phyloP scores from a whole-genome alignment of 2,888 invertebrate species.

The Scaptomyza tumidula region DNA sequence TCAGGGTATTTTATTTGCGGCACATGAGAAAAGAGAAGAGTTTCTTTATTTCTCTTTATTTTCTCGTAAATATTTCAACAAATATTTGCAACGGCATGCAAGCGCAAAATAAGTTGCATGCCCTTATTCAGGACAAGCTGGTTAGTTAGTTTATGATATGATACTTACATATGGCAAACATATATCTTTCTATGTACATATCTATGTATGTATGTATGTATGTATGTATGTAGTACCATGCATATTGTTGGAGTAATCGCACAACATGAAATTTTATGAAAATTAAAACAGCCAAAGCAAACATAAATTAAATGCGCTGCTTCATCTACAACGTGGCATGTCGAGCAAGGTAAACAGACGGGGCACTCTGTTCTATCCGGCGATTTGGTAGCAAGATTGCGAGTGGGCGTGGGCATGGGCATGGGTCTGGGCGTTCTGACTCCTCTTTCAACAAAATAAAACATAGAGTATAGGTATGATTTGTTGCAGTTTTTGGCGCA shows the following conservation, averaged over 20 bases:
- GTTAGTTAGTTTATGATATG: not conserved
- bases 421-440: not conserved
- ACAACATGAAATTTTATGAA: conserved; percentile 48
- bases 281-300: conserved; percentile 48
- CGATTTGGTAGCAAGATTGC: not conserved
- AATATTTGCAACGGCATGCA: conserved; percentile 21
- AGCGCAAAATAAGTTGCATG: conserved; percentile 13
- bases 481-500: conserved; percentile 42
- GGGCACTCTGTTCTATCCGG: not conserved
- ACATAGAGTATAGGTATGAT: conserved; percentile 21
- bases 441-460: conserved; percentile 1
- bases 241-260: conserved; percentile 30
- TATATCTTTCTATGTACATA: not conserved
- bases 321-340: conserved; percentile 43
- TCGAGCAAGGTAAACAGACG: conserved; percentile 36
- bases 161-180: not conserved
- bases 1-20: not conserved
- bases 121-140: not conserved
- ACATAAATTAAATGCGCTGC: conserved; percentile 50
- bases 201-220: not conserved
- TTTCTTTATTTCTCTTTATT: not conserved
- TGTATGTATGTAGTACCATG: not conserved
- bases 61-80: conserved; percentile 10
- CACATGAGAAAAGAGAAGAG: not conserved
- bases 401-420: not conserved